Evolutionary conservation across 2,888 invertebrate genomes (phyloP).

Genomic region (Priocnemis perturbator): DNA sequence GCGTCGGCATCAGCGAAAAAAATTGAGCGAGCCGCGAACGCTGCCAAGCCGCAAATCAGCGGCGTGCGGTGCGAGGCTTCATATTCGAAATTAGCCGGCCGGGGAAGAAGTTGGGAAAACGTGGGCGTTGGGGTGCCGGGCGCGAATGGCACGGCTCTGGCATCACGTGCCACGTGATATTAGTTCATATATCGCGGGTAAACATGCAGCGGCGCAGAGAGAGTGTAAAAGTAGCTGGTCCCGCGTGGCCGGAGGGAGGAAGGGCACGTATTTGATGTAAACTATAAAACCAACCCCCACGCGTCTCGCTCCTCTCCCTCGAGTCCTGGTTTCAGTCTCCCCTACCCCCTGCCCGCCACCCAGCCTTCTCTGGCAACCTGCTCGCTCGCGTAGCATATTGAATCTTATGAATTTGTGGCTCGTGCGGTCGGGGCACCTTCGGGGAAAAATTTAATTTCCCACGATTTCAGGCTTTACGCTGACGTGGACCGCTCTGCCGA

Average conservation of each 20-base stretch:
- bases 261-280: constrained; percentile 69
- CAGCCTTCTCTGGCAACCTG: constrained; percentile 45
- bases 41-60: no score
- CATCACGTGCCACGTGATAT: constrained; percentile 70
- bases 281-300: constrained; percentile 61
- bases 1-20: no score
- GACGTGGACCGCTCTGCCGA: constrained; percentile 41
- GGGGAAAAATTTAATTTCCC: constrained; percentile 70
- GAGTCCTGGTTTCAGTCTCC: constrained; percentile 12
- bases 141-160: constrained; percentile 44
- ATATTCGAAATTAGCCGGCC: no score
- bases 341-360: constrained; percentile 18
- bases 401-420: constrained; percentile 73
- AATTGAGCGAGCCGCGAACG: no score
- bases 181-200: constrained; percentile 69
- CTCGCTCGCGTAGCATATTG: constrained; percentile 68
- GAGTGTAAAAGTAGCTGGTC: constrained; percentile 24
- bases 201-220: constrained; percentile 56
- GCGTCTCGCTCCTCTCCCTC: constrained; percentile 19
- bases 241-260: constrained; percentile 14
- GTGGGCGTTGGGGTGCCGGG: constrained; percentile 4
- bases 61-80: no score
- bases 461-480: constrained; percentile 63
- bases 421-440: constrained; percentile 53
- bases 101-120: neutral